These are phyloP conservation scores for Coryphaenoides rupestris DNA, from an alignment of 2,113 vertebrate genomes.

Conservation along the genomic window DNA sequence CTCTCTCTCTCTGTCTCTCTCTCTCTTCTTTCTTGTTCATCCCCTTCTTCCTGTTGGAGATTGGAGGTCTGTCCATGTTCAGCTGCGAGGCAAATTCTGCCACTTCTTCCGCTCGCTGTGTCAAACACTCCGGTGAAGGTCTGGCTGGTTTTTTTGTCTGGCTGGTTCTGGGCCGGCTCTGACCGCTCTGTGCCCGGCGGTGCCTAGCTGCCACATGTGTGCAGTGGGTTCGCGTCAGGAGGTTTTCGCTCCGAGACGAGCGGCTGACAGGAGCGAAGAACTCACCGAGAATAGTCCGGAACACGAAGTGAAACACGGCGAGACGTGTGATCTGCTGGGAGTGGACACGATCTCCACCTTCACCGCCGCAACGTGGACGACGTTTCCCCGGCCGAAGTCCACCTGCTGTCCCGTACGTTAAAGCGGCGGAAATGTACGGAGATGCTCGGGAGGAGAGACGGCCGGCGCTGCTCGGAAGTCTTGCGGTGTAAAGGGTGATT, in stretches of 20 bases:
- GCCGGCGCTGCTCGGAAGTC: too few species aligned
- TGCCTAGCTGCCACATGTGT: too few species aligned
- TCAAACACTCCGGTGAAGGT: conserved; percentile 92
- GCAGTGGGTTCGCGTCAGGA: conserved; percentile 89
- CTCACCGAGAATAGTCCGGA: conserved; percentile 47
- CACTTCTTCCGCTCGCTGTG: conserved; percentile 85
- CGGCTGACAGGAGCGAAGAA: conserved; percentile 89
- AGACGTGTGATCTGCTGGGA: conserved; percentile 71
- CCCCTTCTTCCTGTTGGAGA: conserved; percentile 84
- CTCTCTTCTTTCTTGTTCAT: conserved; percentile 57
- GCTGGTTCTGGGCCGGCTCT: conserved; percentile 79
- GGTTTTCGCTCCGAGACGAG: conserved; percentile 90
- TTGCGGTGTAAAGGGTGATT: too few species aligned
- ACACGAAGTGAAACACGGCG: conserved; percentile 70
- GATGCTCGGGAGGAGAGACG: too few species aligned
- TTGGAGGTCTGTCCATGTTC: conserved; percentile 85
- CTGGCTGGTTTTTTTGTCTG: conserved; percentile 61
- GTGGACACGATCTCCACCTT: conserved; percentile 47
- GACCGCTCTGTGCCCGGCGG: conserved; percentile 72
- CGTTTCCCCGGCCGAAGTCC: too few species aligned
- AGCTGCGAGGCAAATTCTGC: conserved; percentile 87
- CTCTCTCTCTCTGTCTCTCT: conserved; percentile 55
- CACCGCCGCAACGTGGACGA: neutral
- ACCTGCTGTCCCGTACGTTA: too few species aligned
- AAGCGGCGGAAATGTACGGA: too few species aligned